A percentile compares a stretch with the other conserved stretches of the same genome.
phyloP scores from a whole-genome alignment of 2,888 invertebrate species.

The Thecocarcelia acutangulata region DNA sequence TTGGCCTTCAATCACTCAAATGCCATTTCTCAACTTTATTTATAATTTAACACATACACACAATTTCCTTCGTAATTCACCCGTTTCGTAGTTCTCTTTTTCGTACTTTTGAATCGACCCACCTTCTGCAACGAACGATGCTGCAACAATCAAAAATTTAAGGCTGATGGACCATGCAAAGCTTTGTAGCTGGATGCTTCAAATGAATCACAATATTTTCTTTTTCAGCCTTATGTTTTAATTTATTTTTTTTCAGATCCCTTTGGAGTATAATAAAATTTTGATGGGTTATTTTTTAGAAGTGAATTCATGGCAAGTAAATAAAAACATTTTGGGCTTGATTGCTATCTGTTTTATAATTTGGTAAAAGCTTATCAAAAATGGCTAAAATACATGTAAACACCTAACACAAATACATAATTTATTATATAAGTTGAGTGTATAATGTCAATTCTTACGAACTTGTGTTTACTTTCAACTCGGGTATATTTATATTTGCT shows the following conservation, averaged over 20 bases:
- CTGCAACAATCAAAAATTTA: neutral
- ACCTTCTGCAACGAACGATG: neutral
- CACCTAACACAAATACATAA: too few relatives aligned
- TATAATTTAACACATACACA: conserved; percentile 66
- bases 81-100: conserved; percentile 58
- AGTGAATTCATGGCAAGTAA: too few relatives aligned
- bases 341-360: too few relatives aligned
- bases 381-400: too few relatives aligned
- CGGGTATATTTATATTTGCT: too few relatives aligned
- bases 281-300: too few relatives aligned
- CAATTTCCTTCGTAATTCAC: conserved; percentile 65
- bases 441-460: too few relatives aligned
- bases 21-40: conserved; percentile 60
- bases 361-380: too few relatives aligned
- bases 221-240: conserved; percentile 11
- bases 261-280: neutral
- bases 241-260: conserved; percentile 26
- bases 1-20: conserved; percentile 53
- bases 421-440: too few relatives aligned
- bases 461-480: too few relatives aligned
- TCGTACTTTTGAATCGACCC: conserved; percentile 22
- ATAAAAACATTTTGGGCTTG: too few relatives aligned
- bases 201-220: conserved; percentile 8
- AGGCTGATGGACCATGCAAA: neutral
- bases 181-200: neutral